These are phyloP conservation scores for Zaprionus tsacasi DNA, from an alignment of 1,140 invertebrate genomes.

Conservation along the genomic window DNA sequence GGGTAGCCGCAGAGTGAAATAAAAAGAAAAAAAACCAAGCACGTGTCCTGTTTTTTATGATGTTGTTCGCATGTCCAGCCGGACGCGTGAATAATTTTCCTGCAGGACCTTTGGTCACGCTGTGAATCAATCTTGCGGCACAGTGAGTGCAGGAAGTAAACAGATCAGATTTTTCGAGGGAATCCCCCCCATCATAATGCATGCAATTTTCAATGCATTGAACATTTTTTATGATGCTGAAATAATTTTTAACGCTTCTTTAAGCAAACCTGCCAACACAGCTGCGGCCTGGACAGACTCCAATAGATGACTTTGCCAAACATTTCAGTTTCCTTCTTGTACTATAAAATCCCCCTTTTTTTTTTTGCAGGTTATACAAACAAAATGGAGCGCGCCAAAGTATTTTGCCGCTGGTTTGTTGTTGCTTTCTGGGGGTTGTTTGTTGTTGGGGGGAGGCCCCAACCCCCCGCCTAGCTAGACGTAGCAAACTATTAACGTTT, in stretches of 20 bases:
- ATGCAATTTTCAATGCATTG: constrained; percentile 61
- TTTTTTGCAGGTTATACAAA: constrained; percentile 46
- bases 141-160: constrained; percentile 57
- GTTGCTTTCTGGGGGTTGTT: constrained; percentile 37
- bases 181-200: background rate
- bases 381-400: constrained; percentile 71
- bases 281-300: constrained; percentile 5
- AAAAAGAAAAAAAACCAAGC: constrained; percentile 44
- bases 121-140: constrained; percentile 82
- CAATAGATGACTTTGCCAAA: background rate
- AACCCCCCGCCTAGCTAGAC: background rate
- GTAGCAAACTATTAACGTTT: constrained; percentile 75
- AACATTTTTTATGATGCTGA: constrained; percentile 58
- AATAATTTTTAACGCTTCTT: constrained; percentile 49
- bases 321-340: background rate
- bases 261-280: constrained; percentile 52
- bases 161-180: constrained; percentile 23
- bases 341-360: background rate
- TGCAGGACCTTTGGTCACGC: constrained; percentile 80
- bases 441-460: background rate
- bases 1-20: constrained; percentile 23
- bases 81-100: constrained; percentile 77
- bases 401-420: constrained; percentile 42
- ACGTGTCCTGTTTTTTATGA: constrained; percentile 48
- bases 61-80: constrained; percentile 65